Base-by-base conservation (phyloP, 2,797 vertebrate genomes). In the Adrianichthys oophorus region DNA sequence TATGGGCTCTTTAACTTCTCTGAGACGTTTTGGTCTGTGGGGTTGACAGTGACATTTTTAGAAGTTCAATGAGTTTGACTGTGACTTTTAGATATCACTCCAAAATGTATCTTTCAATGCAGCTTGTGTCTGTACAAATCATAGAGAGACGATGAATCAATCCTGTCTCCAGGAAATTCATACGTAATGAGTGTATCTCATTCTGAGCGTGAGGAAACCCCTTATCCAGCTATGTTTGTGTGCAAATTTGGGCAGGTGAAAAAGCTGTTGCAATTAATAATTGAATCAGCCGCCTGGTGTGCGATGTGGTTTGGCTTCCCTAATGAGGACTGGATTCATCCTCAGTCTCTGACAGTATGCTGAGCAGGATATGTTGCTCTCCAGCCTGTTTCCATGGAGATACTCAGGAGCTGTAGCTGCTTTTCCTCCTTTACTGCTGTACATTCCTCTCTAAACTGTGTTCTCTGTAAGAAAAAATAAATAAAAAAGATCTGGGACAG, bases 341-440 rank as follows among this genome's bases (percentile, higher is more conserved):
- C 75, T 87, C 70, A 37, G 66, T 86, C 78, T 86, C 78, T 89
- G 84, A 91, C 86, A 86, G 87, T 85, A 85, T 54, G 64, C 72
- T 58, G 84, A 85, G 78, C 78, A 63, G 87, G 87, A 90, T 87
- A 86, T 87, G 87, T 89, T 87, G 85, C 86, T 89, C 90, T 89
- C 83, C 83, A 82, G 85, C 90, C 79, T 92, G 92, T 93, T 93
- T 92, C 92, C 92, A 92, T 93, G 92, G 92, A 90, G 90, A 93
- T 92, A 64, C 65, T 81, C 78, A 64, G 78, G 85, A 88, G 81
- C 89, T 88, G 87, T 90, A 89, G 82, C 76, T 82, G 52, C 53
- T 40, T 51, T 12, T 6, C 42, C 57, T 55, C 43, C 68, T 45
- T 7, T 76, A 82, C 80, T 80, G 78, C 83, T 87, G 87, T 85